Evolutionary conservation across 2,888 invertebrate species (phyloP), one percentile per base, ranked within the genome.

Genomic region (Agonopterix heracliana): DNA sequence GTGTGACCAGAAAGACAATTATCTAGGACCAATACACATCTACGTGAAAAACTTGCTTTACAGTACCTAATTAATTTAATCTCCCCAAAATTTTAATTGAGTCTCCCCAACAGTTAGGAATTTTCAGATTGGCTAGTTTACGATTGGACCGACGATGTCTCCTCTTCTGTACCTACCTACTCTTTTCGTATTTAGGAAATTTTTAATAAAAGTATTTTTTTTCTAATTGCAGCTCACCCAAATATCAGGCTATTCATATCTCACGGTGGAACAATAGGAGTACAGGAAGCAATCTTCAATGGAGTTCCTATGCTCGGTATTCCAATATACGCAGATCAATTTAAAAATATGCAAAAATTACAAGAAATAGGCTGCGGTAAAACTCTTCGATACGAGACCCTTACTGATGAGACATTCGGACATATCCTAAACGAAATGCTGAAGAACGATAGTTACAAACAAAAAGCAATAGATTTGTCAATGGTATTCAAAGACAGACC

Each of bases 241-340:
- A 87, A 85, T 38, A 52, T 79, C 1, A 78, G 74, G 53, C 60
- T 85, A 0, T 91, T 92, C 57, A 89, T 92, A 48, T 89, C 90
- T 0, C 91, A 91, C 60, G 91, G 90, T 2, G 91, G 90, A 2
- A 79, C 89, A 42, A 87, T 90, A 17, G 85, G 90, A 38, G 64
- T 89, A 1, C 80, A 83, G 35, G 91, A 91, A 62, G 76, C 90
- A 0, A 76, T 76, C 40, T 89, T 46, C 56, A n/a, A 38, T 38
- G 38, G 3, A 38, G 5, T 9, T n/a, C 38, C 38, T 9, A 38
- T 38, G n/a, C 3, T 36, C n/a, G 36, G 2, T 10, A 36, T 36
- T n/a, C 3, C 3, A 9, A n/a, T 9, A 9, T 35, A 35, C 9
- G 35, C 7, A 35, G 35, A 35, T 35, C 35, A 35, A 9, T 9